Conservation (phyloP, 2,888 invertebrate genomes). For the Netelia inedita region DNA sequence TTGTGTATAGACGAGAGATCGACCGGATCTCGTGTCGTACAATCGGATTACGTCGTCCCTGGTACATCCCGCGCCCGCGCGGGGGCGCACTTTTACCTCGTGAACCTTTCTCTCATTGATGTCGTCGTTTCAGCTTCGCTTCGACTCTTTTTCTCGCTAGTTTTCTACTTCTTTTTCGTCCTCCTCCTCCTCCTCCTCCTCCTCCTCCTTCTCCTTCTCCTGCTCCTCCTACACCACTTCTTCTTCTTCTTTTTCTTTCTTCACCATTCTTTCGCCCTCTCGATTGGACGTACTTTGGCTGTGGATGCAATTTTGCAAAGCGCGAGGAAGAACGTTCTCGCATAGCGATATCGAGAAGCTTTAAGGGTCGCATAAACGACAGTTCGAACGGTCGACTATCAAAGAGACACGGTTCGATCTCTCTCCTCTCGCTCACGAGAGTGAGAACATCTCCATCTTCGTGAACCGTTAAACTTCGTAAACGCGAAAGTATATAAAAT, state of each 20-base stretch:
- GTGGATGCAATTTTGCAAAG: conserved; percentile 66
- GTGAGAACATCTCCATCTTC: not conserved
- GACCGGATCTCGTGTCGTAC: conserved; percentile 63
- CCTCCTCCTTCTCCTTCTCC: not conserved
- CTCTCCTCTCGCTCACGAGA: not conserved
- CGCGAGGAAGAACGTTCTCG: conserved; percentile 42
- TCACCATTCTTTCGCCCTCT: conserved; percentile 23
- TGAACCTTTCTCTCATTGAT: conserved; percentile 39
- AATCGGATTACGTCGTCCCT: conserved; percentile 65
- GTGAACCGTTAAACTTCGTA: not conserved
- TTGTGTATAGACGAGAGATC: conserved; percentile 41
- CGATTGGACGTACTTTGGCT: conserved; percentile 36
- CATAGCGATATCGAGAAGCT: conserved; percentile 51
- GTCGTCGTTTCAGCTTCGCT: conserved; percentile 50
- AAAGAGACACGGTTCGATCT: conserved; percentile 52
- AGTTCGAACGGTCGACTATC: conserved; percentile 56
- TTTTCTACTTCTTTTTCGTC: conserved; percentile 10
- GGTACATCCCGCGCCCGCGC: conserved; percentile 5
- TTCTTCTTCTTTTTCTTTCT: conserved; percentile 2
- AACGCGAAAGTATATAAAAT: conserved; percentile 30
- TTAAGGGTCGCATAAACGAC: conserved; percentile 67
- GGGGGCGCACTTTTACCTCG: not conserved
- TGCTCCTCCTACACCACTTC: not conserved
- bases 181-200: not conserved
- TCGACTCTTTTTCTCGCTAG: conserved; percentile 37